These are phyloP conservation scores for Diploptera punctata DNA, from an alignment of 2,888 invertebrate genomes.

Conservation along the genomic window DNA sequence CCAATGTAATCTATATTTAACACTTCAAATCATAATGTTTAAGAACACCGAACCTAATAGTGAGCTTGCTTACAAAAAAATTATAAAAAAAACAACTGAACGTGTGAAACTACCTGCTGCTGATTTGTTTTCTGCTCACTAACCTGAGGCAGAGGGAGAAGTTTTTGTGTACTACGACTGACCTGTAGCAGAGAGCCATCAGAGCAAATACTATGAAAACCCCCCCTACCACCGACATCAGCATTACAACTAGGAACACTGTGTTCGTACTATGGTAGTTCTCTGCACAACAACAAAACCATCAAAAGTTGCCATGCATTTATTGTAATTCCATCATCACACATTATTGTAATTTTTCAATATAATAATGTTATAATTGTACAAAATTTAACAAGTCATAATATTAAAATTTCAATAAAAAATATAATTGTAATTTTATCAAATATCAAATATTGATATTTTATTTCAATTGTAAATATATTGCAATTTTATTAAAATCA, in stretches of 20 bases:
- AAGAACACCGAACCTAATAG: conserved; percentile 24
- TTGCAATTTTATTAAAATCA: no score
- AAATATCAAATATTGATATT: no score
- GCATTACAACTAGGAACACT: conserved; percentile 96
- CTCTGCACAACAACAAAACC: conserved; percentile 64
- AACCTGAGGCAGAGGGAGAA: conserved; percentile 98
- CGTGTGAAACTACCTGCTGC: conserved; percentile 63
- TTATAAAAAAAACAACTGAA: conserved; percentile 49
- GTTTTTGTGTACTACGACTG: conserved; percentile 99
- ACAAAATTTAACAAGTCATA: no score
- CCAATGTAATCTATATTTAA: conserved; percentile 34
- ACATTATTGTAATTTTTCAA: no score
- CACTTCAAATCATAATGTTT: conserved; percentile 27
- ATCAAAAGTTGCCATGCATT: not conserved
- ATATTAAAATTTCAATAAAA: no score
- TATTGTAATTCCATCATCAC: no score
- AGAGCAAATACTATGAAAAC: conserved; percentile 98
- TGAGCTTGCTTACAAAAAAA: conserved; percentile 13
- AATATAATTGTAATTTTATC: no score
- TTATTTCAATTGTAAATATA: no score
- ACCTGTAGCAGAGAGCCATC: conserved; percentile 99
- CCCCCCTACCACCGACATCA: conserved; percentile 99
- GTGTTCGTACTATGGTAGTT: conserved; percentile 98
- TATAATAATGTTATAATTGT: no score
- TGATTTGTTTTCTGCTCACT: conserved; percentile 77